Evolutionary conservation across 2,113 vertebrate species (phyloP), one percentile per base, ranked within the genome.

Genomic region (Syrrhaptes paradoxus): DNA sequence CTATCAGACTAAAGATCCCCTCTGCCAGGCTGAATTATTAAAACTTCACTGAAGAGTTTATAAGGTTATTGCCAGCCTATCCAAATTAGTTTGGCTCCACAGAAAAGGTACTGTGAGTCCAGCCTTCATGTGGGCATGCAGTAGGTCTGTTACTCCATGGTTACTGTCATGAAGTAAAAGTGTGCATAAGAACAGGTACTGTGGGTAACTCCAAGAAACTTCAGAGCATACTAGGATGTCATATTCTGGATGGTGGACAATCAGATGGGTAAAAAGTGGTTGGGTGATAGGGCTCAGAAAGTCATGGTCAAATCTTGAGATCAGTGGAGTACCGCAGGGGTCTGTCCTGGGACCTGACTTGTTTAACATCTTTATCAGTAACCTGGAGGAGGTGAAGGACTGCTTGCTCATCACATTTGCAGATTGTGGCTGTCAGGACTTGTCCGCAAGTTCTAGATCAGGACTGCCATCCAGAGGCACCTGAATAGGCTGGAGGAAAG

Each of bases 291-390:
- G 17, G 29, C 36, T 93, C 18, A 67, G 68, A 63, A 79, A 54
- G 36, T 71, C 1, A 0, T 36, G 24, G 36, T 71, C 61, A 49
- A 17, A 74, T 54, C 61, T 70, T 0, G 3, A 62, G 29, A 16
- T 73, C 76, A 63, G 14, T n/a, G 55, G 34, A 65, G 13, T 61
- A 38, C 29, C 2, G 0, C 1, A 0, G 46, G 26, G 11, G 9
- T 70, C 49, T 77, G 68, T 73, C 32, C 31, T 57, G 29, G 41
- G 29, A 51, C 24, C 32, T 76, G 1, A 51, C 13, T 49, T n/a
- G 14, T 66, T 65, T 74, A 26, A 75, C 19, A n/a, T 49, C 72
- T 77, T 89, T 52, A 43, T 73, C 54, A 10, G 4, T 68, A 72
- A 63, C 13, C 8, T 58, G 24, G 26, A 58, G 63, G 32, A 55